Evolutionary conservation across 64 coral and sea anemone genomes (phyloP).

Genomic region (Porites australiensis): DNA sequence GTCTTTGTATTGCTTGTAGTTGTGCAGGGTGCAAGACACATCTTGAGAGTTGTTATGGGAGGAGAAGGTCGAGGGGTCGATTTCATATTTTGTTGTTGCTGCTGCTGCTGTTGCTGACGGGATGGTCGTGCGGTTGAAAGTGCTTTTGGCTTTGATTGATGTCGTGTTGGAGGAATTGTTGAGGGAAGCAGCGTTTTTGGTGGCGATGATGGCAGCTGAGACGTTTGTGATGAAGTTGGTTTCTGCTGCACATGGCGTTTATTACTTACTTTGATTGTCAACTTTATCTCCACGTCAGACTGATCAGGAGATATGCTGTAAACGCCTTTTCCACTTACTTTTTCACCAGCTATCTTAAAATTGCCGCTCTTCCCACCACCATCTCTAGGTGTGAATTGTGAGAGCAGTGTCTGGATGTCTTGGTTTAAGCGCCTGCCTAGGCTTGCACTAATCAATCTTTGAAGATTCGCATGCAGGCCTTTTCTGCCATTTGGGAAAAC

Average conservation of each 20-base stretch:
- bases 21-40: not conserved
- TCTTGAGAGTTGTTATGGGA: not conserved
- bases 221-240: not conserved
- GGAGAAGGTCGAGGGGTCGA: not conserved
- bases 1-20: not conserved
- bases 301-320: slow-evolving; percentile 9
- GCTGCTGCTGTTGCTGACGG: not conserved
- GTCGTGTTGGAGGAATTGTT: not conserved
- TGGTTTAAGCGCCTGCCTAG: not conserved
- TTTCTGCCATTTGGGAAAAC: slow-evolving; percentile 9
- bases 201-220: no score
- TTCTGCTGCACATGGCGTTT: not conserved
- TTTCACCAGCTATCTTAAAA: slow-evolving; percentile 40
- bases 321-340: slow-evolving; percentile 38
- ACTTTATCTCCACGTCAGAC: not conserved
- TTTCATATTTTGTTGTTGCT: not conserved
- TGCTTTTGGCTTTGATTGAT: not conserved
- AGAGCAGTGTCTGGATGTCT: not conserved
- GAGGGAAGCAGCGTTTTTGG: not conserved
- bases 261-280: slow-evolving; percentile 6
- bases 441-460: not conserved
- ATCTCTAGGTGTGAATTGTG: not conserved
- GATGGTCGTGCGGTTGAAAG: no score
- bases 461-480: not conserved
- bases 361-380: not conserved